phyloP scores from a whole-genome alignment of 2,888 invertebrate species.

The Lepidocyrtoides sp. region DNA sequence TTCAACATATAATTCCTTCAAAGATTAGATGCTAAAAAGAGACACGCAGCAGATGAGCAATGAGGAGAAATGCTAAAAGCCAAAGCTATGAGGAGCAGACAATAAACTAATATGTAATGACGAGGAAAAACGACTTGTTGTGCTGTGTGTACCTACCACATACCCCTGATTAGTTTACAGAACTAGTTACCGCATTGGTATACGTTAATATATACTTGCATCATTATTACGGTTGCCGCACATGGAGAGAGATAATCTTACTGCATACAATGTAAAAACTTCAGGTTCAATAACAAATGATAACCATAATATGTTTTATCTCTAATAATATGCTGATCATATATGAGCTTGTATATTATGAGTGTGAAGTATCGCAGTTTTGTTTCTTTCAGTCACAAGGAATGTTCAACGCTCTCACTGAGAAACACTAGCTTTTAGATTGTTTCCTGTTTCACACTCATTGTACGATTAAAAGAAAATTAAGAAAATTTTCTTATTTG shows the following conservation, averaged over 20 bases:
- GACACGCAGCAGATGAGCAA: conserved; percentile 51
- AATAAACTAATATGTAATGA: neutral
- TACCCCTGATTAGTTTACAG: conserved; percentile 37
- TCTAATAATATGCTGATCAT: too few relatives aligned
- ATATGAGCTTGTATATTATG: too few relatives aligned
- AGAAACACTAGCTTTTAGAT: neutral
- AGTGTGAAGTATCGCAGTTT: too few relatives aligned
- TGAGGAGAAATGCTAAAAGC: conserved; percentile 48
- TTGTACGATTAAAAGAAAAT: too few relatives aligned
- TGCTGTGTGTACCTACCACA: conserved; percentile 56
- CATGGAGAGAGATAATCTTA: conserved; percentile 19
- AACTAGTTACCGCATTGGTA: conserved; percentile 24
- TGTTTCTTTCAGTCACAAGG: neutral
- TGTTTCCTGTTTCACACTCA: neutral
- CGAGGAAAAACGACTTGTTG: conserved; percentile 49
- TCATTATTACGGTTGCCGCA: conserved; percentile 40
- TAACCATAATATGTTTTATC: too few relatives aligned
- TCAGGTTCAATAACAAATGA: neutral
- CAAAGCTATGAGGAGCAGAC: neutral
- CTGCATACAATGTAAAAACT: neutral
- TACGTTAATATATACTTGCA: conserved; percentile 15
- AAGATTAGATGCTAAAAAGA: conserved; percentile 9
- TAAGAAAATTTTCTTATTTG: too few relatives aligned
- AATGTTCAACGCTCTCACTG: neutral
- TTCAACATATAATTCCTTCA: conserved; percentile 18